Base-by-base conservation (phyloP, 2,888 invertebrate genomes). In the Petrophora chlorosata region DNA sequence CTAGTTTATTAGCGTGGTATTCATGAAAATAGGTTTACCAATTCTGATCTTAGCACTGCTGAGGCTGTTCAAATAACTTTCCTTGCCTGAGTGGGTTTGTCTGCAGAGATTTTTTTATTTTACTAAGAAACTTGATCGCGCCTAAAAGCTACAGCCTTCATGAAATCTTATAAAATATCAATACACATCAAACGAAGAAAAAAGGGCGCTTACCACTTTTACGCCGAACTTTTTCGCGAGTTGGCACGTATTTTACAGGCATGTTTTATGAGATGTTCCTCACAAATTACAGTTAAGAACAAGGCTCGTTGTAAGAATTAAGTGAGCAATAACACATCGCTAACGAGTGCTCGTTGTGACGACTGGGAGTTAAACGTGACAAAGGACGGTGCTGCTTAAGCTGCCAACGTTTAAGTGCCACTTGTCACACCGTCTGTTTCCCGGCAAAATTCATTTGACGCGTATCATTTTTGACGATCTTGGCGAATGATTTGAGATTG, bases 271-370 rank as follows among this genome's bases (percentile, higher is more conserved):
- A 61, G 61, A 68, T 63, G 48, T 59, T 66, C 52, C 47, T 60
- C 58, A 53, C 67, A 67, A 70, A 68, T 70, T 67, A 64, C 66
- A 65, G 64, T 59, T 61, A 65, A 63, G 62, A 65, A 59, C 67
- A 73, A 64, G 59, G 55, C 65, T 67, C 70, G 66, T 50, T 44
- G 49, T 75, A 73, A 69, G 70, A 71, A 71, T 73, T 75, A 76
- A 76, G 70, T 70, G 73, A 68, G 76, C 73, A 77, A 73, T 76
- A 74, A 78, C 74, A 74, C 71, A 72, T 76, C 55, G 67, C 70
- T 76, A 76, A 78, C 71, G 74, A 77, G 66, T 64, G 58, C 66
- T 70, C 62, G 59, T 67, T 60, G 47, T 47, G 57, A 61, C 59
- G 65, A 63, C 66, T 63, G 58, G 57, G 56, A 60, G 60, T 63